Evolutionary conservation across 1,140 invertebrate genomes (phyloP).

Genomic region (Heliothis subflexa): DNA sequence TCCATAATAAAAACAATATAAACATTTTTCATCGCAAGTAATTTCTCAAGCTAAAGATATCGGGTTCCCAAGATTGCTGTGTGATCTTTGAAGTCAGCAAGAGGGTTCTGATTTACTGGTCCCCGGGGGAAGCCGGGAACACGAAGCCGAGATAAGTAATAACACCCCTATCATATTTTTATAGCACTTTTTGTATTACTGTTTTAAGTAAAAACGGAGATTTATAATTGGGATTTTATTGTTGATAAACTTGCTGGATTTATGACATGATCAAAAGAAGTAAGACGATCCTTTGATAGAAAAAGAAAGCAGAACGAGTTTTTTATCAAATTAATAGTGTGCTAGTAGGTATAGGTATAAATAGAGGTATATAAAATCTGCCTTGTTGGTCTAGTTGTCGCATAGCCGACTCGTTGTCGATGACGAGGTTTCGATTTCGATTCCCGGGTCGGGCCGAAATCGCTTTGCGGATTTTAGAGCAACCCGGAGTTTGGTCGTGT

Average conservation of each 20-base stretch:
- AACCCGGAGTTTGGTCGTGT: no score
- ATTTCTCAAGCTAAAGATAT: conserved; percentile 54
- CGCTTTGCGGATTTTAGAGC: no score
- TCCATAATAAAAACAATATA: conserved; percentile 41
- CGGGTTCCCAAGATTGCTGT: conserved; percentile 50
- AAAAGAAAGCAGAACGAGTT: no score
- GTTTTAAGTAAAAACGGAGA: conserved; percentile 53
- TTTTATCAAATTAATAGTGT: no score
- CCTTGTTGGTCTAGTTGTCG: no score
- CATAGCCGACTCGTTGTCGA: no score
- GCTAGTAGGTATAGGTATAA: no score
- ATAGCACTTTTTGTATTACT: conserved; percentile 54
- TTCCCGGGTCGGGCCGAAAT: no score
- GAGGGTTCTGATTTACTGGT: conserved; percentile 60
- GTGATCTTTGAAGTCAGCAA: conserved; percentile 50
- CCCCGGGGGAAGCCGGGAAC: conserved; percentile 53
- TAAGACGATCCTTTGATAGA: not conserved
- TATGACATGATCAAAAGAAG: not conserved
- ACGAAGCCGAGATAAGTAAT: conserved; percentile 54
- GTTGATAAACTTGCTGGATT: not conserved
- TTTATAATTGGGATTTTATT: conserved; percentile 44
- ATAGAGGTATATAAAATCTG: no score
- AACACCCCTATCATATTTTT: conserved; percentile 57
- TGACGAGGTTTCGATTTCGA: no score
- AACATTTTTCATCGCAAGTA: conserved; percentile 47